These are phyloP conservation scores for Lytechinus pictus DNA, from an alignment of 35 echinoderm and acorn worm genomes.

Conservation along the genomic window DNA sequence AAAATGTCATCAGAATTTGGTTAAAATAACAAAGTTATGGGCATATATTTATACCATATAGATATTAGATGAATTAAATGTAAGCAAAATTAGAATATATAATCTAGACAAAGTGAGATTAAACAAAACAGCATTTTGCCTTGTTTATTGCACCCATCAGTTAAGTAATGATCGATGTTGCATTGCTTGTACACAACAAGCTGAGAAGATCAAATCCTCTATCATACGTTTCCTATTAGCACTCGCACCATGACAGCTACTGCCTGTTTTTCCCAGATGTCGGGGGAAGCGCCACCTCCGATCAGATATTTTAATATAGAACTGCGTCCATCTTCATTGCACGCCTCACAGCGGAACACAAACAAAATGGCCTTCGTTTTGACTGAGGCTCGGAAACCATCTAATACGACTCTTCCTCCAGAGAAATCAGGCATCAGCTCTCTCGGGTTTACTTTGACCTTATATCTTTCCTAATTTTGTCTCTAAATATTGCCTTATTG, in stretches of 20 bases:
- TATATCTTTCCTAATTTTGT: background rate
- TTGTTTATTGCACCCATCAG: too few species aligned
- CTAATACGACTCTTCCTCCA: background rate
- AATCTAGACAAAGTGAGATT: too few species aligned
- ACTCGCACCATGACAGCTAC: background rate
- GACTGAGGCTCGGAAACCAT: background rate
- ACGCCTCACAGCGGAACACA: background rate
- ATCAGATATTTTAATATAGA: background rate
- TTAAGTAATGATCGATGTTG: background rate
- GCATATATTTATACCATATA: too few species aligned
- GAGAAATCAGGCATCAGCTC: background rate
- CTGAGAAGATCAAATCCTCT: background rate
- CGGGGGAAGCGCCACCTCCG: background rate
- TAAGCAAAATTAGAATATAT: too few species aligned
- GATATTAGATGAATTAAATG: too few species aligned
- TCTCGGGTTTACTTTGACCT: background rate
- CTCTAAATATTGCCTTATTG: background rate
- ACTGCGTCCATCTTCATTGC: background rate
- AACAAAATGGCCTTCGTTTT: background rate
- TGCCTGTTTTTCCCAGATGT: background rate
- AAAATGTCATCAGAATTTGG: too few species aligned
- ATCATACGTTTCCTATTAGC: conserved; percentile 1
- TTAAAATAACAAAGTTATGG: too few species aligned
- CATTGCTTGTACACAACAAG: background rate
- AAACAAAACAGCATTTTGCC: too few species aligned